Conservation (phyloP, 2,888 invertebrate species). For the Tipula unca region DNA sequence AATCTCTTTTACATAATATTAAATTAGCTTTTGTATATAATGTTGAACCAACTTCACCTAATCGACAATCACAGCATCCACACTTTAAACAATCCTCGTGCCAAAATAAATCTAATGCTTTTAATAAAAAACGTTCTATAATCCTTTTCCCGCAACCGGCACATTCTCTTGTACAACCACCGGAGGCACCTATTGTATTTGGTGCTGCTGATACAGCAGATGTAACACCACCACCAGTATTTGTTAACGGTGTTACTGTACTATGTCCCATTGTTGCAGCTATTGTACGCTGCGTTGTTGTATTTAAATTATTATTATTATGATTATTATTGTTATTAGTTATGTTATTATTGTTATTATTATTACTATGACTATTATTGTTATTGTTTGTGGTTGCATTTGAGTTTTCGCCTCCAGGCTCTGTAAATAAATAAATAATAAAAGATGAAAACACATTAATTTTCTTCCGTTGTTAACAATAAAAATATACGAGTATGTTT, state of each 20-base stretch:
- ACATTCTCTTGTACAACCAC: conserved; percentile 23
- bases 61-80: conserved; percentile 84
- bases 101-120: conserved; percentile 85
- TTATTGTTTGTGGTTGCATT: neutral
- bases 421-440: conserved; percentile 14
- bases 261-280: conserved; percentile 18
- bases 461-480: neutral
- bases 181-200: conserved; percentile 14
- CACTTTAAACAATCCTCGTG: conserved; percentile 91
- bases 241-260: conserved; percentile 14
- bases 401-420: conserved; percentile 17
- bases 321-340: neutral
- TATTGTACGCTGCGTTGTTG: conserved; percentile 16
- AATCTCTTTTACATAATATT: conserved; percentile 84
- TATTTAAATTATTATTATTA: neutral
- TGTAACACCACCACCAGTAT: conserved; percentile 17
- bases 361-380: neutral
- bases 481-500: neutral
- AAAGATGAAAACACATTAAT: neutral
- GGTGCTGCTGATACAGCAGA: conserved; percentile 21
- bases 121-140: conserved; percentile 71
- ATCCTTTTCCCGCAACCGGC: conserved; percentile 42
- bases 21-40: conserved; percentile 85
- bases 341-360: neutral
- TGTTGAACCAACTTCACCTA: conserved; percentile 89